phyloP scores from a whole-genome alignment of 2,888 invertebrate genomes.

The Cartodere bifasciata region DNA sequence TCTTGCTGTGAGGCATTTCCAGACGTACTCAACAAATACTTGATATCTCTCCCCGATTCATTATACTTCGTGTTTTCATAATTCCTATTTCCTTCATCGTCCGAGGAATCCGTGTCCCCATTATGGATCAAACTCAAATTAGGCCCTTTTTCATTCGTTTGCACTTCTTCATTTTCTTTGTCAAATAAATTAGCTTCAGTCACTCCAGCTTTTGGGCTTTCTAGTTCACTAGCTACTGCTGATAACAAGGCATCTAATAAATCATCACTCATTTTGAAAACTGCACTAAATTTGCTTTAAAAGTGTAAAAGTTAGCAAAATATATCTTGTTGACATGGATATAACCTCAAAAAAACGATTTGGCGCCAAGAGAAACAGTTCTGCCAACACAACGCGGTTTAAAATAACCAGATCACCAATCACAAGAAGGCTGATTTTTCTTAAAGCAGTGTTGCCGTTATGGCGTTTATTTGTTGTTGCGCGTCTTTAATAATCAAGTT shows the following conservation, averaged over 20 bases:
- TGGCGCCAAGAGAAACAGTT: too few species aligned
- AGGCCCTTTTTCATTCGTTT: too few species aligned
- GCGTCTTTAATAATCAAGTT: too few species aligned
- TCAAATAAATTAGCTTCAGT: constrained; percentile 21
- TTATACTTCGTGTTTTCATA: constrained; percentile 61
- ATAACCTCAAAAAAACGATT: too few species aligned
- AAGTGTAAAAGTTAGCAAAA: too few species aligned
- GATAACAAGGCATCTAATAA: constrained; percentile 24
- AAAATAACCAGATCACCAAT: too few species aligned
- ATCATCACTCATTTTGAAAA: constrained; percentile 13
- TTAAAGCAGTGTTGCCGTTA: too few species aligned
- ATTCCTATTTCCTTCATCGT: constrained; percentile 66
- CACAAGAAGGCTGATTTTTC: too few species aligned
- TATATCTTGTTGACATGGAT: too few species aligned
- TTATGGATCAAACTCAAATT: constrained; percentile 41
- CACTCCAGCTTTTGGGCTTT: constrained; percentile 6
- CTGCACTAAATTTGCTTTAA: background rate
- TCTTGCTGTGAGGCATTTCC: too few species aligned
- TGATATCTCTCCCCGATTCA: constrained; percentile 56
- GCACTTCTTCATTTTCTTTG: constrained; percentile 7
- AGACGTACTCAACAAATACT: constrained; percentile 35
- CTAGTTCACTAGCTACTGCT: constrained; percentile 14
- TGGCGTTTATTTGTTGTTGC: too few species aligned
- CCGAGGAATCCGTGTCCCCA: constrained; percentile 63
- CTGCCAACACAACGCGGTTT: too few species aligned